phyloP scores from a whole-genome alignment of 1,140 invertebrate genomes.

The Papilio helenus region DNA sequence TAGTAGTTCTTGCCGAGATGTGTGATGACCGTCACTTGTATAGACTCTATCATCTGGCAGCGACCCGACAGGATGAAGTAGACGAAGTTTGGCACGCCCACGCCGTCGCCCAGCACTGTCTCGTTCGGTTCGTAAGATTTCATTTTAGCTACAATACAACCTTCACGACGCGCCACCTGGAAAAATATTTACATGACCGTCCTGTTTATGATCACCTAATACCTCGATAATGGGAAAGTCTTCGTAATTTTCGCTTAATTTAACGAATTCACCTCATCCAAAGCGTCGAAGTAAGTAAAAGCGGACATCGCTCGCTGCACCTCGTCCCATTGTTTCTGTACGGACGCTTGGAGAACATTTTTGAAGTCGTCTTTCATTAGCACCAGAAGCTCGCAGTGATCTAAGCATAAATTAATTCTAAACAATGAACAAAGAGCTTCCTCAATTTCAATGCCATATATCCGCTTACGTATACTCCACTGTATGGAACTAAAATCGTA shows the following conservation, averaged over 20 bases:
- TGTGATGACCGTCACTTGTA: conserved; percentile 77
- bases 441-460: neutral
- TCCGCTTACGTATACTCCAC: conserved; percentile 34
- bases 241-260: neutral
- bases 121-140: conserved; percentile 83
- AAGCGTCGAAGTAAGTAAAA: conserved; percentile 86
- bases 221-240: neutral
- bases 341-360: conserved; percentile 81
- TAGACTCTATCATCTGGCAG: conserved; percentile 85
- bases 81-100: conserved; percentile 85
- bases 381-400: conserved; percentile 81
- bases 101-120: conserved; percentile 85
- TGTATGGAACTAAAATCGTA: neutral
- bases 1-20: conserved; percentile 74
- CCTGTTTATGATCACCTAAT: neutral
- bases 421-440: neutral
- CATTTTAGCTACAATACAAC: conserved; percentile 86
- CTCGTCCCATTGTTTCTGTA: conserved; percentile 85
- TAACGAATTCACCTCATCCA: conserved; percentile 78
- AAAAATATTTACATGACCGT: conserved; percentile 38
- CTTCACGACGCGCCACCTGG: conserved; percentile 83
- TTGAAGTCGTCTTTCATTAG: conserved; percentile 84
- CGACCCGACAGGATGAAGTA: conserved; percentile 86
- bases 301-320: conserved; percentile 83
- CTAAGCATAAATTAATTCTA: conserved; percentile 56